Base-by-base conservation (phyloP, 2,888 invertebrate species). In the Cartodere bifasciata region DNA sequence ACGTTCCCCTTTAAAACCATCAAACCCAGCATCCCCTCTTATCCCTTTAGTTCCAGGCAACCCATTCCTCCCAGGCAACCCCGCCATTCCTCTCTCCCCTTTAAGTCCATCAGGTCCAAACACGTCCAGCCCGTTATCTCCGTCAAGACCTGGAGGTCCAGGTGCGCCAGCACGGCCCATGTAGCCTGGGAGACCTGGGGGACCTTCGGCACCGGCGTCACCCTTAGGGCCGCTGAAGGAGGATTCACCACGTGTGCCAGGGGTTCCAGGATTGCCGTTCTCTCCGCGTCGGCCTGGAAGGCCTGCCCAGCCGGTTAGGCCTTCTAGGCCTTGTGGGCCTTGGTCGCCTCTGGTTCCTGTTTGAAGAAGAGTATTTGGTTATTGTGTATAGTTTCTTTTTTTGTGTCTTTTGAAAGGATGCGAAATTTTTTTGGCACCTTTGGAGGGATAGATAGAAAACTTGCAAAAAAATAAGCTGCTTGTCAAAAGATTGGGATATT, bases 161-260 rank as follows among this genome's bases (percentile, higher is more conserved):
- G 37, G 37, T n/a, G 29, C 14, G 4, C 44, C 63, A 7, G 48
- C 46, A 16, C 40, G 41, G 7, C 67, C 67, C 37, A 51, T 55
- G 4, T 45, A 31, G 6, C 55, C 55, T 11, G 38, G 37, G 23
- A 46, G 42, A 15, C 72, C 70, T 22, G 41, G 37, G 14, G 35
- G 33, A 2, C 70, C 71, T 12, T 49, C 32, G 15, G 60, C 60
- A 29, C 76, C 77, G 3, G 24, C 17, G 12, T 75, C 72, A 20
- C 80, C 80, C 51, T 72, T 70, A 34, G 64, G 60, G 2, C 78
- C 78, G 39, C 67, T 71, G 29, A 67, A 62, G 1, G 75, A 63
- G 27, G 65, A 58, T n/a, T 73, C 71, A 36, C 83, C 82, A 42
- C 47, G 53, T 16, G 48, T 42, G 27, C 62, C 63, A 28, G 47